A percentile compares a stretch with the other conserved stretches of the same genome.
These are phyloP conservation scores for Drosophila oshimai DNA, from an alignment of 1,140 invertebrate genomes.

Conservation along the genomic window DNA sequence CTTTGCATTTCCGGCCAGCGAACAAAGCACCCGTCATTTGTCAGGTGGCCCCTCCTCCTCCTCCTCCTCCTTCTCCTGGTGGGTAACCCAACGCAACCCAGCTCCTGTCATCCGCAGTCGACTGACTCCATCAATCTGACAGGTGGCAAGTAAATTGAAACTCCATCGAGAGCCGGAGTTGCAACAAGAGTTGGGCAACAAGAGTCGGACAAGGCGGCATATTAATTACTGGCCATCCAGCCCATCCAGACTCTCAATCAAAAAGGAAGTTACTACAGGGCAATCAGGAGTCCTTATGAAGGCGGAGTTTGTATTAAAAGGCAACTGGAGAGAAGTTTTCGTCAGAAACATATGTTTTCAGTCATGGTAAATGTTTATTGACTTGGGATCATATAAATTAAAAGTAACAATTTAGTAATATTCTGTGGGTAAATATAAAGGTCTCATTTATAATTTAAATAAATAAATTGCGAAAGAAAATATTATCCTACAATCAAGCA, in stretches of 20 bases:
- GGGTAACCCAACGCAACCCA: too few relatives aligned
- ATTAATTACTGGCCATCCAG: slow-evolving; percentile 22
- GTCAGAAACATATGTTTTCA: too few relatives aligned
- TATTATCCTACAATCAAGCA: too few relatives aligned
- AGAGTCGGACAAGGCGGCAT: slow-evolving; percentile 3
- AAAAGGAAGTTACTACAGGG: background rate
- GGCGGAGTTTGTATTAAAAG: background rate
- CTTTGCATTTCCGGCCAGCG: slow-evolving; percentile 63
- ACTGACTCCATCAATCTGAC: slow-evolving; percentile 27
- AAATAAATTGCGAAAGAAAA: too few relatives aligned
- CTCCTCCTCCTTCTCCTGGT: background rate
- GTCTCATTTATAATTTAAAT: too few relatives aligned
- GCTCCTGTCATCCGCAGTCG: slow-evolving; percentile 14
- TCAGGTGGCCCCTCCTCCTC: background rate
- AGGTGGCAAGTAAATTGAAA: slow-evolving; percentile 36
- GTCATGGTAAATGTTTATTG: too few relatives aligned
- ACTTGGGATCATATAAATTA: too few relatives aligned
- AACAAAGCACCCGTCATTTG: slow-evolving; percentile 39
- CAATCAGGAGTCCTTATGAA: background rate
- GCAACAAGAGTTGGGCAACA: background rate
- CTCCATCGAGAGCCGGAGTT: slow-evolving; percentile 11
- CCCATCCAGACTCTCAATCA: background rate
- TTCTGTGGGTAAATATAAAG: too few relatives aligned
- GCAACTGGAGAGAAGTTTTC: background rate
- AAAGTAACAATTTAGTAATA: too few relatives aligned